Conservation (phyloP, 1,140 invertebrate genomes). For the Paracyclopina nana region DNA sequence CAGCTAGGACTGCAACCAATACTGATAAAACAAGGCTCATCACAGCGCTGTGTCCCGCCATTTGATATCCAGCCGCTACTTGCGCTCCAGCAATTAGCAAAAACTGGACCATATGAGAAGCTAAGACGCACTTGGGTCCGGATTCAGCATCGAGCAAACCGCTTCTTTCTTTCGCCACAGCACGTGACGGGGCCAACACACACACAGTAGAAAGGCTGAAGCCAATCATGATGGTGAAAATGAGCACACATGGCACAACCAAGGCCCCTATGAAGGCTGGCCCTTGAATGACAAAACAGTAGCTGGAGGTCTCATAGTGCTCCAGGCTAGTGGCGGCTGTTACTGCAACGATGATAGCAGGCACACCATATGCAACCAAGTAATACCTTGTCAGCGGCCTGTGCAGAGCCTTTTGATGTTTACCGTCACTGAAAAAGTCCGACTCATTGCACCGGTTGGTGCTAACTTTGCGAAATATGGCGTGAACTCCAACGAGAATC, state of each 20-base stretch:
- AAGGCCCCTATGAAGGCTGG: neutral
- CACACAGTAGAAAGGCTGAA: constrained; percentile 2
- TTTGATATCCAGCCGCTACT: neutral
- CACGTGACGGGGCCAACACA: neutral
- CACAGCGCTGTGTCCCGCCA: neutral
- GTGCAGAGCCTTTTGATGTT: neutral
- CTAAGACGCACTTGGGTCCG: neutral
- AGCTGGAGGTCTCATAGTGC: neutral
- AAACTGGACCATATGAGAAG: neutral
- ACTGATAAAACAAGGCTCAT: no score
- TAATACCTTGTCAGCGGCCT: neutral
- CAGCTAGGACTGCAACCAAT: no score
- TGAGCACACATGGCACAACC: constrained; percentile 1
- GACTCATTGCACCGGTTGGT: neutral
- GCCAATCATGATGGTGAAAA: neutral
- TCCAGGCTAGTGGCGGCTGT: neutral
- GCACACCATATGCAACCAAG: neutral
- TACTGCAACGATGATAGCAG: neutral
- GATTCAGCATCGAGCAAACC: neutral
- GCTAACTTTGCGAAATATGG: neutral
- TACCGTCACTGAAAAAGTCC: neutral
- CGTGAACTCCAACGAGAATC: constrained; percentile 1
- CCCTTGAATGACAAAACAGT: neutral
- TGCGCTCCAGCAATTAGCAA: neutral
- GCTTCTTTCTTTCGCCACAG: neutral